Evolutionary conservation across 2,888 invertebrate genomes (phyloP).

Genomic region (Synanthedon andrenaeformis): DNA sequence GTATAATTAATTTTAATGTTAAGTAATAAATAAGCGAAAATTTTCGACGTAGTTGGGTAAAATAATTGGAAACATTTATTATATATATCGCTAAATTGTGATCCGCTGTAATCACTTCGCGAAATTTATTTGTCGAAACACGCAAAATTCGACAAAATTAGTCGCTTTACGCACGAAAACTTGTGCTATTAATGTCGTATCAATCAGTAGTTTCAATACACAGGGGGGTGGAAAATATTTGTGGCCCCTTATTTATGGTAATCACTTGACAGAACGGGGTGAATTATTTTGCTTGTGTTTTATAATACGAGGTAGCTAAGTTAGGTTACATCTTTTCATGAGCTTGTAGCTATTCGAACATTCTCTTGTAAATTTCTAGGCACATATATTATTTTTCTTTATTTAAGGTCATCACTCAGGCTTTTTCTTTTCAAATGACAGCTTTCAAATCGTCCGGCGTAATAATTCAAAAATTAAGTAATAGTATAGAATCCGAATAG

Average conservation of each 20-base stretch:
- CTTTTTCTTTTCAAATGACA: no score
- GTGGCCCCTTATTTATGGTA: slow-evolving; percentile 41
- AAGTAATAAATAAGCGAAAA: slow-evolving; percentile 14
- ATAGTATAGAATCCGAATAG: no score
- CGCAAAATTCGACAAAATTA: slow-evolving; percentile 49
- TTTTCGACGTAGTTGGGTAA: slow-evolving; percentile 25
- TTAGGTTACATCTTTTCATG: slow-evolving; percentile 4
- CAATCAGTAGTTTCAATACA: slow-evolving; percentile 46
- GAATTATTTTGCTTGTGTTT: slow-evolving; percentile 3
- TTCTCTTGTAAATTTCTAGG: no score
- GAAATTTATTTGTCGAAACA: slow-evolving; percentile 50
- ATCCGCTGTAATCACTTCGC: slow-evolving; percentile 41
- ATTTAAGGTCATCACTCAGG: no score
- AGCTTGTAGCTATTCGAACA: no score
- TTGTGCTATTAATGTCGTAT: slow-evolving; percentile 59
- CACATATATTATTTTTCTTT: no score
- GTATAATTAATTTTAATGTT: no score
- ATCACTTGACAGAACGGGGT: slow-evolving; percentile 16
- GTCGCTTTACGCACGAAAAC: slow-evolving; percentile 39
- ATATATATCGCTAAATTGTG: slow-evolving; percentile 29
- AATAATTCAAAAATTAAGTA: no score
- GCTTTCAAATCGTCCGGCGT: no score
- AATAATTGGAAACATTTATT: slow-evolving; percentile 28
- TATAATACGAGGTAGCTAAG: neutral
- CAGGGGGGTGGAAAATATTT: slow-evolving; percentile 14